Evolutionary conservation across 1,140 invertebrate genomes (phyloP).

Genomic region (Dinothrombium tinctorium): DNA sequence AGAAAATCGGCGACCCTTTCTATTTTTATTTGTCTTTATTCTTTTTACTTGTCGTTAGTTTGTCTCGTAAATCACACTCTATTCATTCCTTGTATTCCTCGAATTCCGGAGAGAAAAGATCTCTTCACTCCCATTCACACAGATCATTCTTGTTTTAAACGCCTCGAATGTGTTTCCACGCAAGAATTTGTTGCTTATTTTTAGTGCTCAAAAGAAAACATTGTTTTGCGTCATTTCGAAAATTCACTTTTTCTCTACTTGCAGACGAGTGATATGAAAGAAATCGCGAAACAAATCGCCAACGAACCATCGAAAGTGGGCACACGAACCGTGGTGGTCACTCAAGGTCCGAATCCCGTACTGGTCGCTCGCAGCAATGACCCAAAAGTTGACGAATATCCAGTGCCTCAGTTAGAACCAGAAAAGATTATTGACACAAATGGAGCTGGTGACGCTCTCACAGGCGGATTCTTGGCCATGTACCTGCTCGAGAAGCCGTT

Average conservation of each 20-base stretch:
- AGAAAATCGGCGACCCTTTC: too few species aligned
- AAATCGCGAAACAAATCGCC: conserved; percentile 58
- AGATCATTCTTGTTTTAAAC: too few species aligned
- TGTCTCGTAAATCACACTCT: too few species aligned
- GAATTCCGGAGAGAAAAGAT: too few species aligned
- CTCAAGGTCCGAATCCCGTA: conserved; percentile 62
- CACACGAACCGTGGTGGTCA: conserved; percentile 59
- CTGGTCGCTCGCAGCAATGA: conserved; percentile 38
- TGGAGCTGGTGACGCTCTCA: conserved; percentile 95
- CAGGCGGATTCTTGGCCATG: conserved; percentile 80
- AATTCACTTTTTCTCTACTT: conserved; percentile 8
- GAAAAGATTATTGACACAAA: conserved; percentile 87
- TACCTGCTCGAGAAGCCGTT: conserved; percentile 49
- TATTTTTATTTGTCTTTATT: too few species aligned
- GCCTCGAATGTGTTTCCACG: too few species aligned
- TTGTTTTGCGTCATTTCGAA: too few species aligned
- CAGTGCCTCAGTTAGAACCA: conserved; percentile 37
- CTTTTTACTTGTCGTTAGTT: too few species aligned
- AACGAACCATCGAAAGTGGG: conserved; percentile 28
- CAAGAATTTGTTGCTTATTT: too few species aligned
- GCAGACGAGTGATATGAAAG: conserved; percentile 41
- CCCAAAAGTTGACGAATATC: conserved; percentile 39
- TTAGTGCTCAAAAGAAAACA: too few species aligned
- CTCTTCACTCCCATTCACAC: too few species aligned
- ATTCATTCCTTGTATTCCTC: too few species aligned